A percentile compares a stretch with the other conserved stretches of the same genome.
phyloP scores from a whole-genome alignment of 2,888 invertebrate species.

The Priocnemis perturbator region DNA sequence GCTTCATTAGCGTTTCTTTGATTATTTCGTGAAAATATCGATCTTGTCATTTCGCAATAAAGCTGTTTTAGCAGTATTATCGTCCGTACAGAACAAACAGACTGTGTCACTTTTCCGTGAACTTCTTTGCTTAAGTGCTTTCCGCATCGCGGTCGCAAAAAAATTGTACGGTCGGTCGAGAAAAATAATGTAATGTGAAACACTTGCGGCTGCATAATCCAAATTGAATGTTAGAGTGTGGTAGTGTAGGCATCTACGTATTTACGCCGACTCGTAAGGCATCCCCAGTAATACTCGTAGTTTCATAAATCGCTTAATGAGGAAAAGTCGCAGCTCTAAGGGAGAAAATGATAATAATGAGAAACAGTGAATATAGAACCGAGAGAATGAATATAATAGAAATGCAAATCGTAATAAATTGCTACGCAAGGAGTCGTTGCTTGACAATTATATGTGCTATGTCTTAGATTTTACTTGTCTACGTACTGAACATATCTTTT shows the following conservation, averaged over 20 bases:
- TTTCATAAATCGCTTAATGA: slow-evolving; percentile 65
- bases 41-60: too few relatives aligned
- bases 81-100: too few relatives aligned
- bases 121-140: slow-evolving; percentile 32
- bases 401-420: slow-evolving; percentile 72
- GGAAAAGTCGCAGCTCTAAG: slow-evolving; percentile 1
- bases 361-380: slow-evolving; percentile 21
- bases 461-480: too few relatives aligned
- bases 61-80: too few relatives aligned
- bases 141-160: slow-evolving; percentile 8
- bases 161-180: slow-evolving; percentile 32
- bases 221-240: slow-evolving; percentile 58
- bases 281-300: slow-evolving; percentile 24
- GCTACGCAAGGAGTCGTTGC: slow-evolving; percentile 63
- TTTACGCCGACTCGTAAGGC: neutral
- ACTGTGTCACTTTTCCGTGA: slow-evolving; percentile 10
- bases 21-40: too few relatives aligned
- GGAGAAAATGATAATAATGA: neutral
- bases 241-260: slow-evolving; percentile 42
- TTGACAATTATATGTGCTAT: too few relatives aligned
- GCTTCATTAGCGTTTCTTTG: too few relatives aligned
- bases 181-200: slow-evolving; percentile 36
- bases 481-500: too few relatives aligned
- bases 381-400: slow-evolving; percentile 60
- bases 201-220: slow-evolving; percentile 49